A percentile compares a stretch with the other conserved stretches of the same genome.
phyloP scores from a whole-genome alignment of 2,797 vertebrate genomes.

The Lindbergichthys nudifrons region DNA sequence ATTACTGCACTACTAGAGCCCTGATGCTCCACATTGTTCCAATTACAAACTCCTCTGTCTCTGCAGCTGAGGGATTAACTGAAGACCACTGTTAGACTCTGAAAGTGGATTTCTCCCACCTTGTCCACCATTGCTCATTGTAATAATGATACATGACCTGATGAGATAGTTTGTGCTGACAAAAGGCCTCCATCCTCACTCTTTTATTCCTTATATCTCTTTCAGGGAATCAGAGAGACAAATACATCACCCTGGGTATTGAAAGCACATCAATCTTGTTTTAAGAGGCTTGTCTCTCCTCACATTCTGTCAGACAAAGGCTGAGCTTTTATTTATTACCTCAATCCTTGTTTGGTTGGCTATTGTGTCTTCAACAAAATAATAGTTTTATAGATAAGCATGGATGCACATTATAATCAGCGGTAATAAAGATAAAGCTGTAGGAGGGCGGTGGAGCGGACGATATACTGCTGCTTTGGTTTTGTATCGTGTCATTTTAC shows the following conservation, averaged over 20 bases:
- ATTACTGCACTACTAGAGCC: slow-evolving; percentile 54
- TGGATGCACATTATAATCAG: slow-evolving; percentile 51
- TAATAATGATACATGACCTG: slow-evolving; percentile 85
- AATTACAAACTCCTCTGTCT: slow-evolving; percentile 64
- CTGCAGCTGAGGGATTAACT: slow-evolving; percentile 70
- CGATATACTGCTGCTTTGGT: not conserved
- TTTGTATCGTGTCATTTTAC: not conserved
- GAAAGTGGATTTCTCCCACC: slow-evolving; percentile 62
- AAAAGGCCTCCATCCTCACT: slow-evolving; percentile 73
- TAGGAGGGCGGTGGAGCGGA: not conserved
- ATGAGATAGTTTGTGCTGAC: slow-evolving; percentile 82
- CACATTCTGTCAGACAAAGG: slow-evolving; percentile 76
- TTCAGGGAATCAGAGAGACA: slow-evolving; percentile 80
- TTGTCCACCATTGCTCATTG: slow-evolving; percentile 77
- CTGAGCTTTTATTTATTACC: slow-evolving; percentile 78
- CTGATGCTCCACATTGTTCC: slow-evolving; percentile 62
- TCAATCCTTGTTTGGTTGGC: slow-evolving; percentile 60
- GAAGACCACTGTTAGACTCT: slow-evolving; percentile 32
- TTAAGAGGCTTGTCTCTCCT: slow-evolving; percentile 78
- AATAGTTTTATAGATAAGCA: slow-evolving; percentile 78
- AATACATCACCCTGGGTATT: slow-evolving; percentile 81
- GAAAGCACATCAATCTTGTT: slow-evolving; percentile 85
- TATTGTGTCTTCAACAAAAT: slow-evolving; percentile 74
- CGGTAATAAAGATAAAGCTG: slow-evolving; percentile 47
- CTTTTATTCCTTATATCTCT: slow-evolving; percentile 86